Conservation (phyloP, 2,113 vertebrate species). For the Hypomesus transpacificus region DNA sequence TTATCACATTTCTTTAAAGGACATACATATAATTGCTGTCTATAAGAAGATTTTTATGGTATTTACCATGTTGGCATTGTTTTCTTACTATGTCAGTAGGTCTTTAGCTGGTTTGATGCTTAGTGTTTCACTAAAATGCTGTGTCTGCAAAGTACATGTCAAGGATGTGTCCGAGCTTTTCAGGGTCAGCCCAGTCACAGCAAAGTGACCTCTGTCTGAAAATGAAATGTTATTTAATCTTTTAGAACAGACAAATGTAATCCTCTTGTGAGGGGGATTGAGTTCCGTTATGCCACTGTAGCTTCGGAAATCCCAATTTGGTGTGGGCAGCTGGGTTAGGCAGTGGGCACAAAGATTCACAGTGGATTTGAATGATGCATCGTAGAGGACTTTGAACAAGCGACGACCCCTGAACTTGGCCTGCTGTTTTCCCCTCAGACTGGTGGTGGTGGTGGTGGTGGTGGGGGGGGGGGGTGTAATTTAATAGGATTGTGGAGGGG, state of each 20-base stretch:
- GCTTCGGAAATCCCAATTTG: conserved; percentile 3
- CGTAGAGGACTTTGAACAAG: conserved; percentile 21
- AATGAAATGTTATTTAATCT: conserved; percentile 22
- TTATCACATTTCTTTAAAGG: too few species aligned
- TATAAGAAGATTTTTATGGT: too few species aligned
- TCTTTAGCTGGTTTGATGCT: background rate
- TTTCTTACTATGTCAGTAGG: conserved; percentile 18
- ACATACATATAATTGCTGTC: too few species aligned
- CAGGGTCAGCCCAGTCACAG: background rate
- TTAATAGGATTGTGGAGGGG: conserved; percentile 40
- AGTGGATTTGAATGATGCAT: conserved; percentile 19
- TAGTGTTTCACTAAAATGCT: conserved; percentile 4
- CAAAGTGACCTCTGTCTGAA: conserved; percentile 22
- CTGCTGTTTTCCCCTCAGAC: background rate
- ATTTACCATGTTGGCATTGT: background rate
- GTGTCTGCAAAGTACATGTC: background rate
- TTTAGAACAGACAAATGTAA: conserved; percentile 29
- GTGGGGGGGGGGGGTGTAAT: conserved; percentile 18
- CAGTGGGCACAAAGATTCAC: conserved; percentile 14
- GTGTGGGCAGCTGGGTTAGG: background rate
- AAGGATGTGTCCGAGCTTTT: conserved; percentile 10
- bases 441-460: too few species aligned
- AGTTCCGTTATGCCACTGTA: conserved; percentile 18
- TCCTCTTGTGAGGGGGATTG: conserved; percentile 24
- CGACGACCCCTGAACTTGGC: conserved; percentile 19